Conservation (phyloP, 2,113 vertebrate species). For the Etheostoma cragini region DNA sequence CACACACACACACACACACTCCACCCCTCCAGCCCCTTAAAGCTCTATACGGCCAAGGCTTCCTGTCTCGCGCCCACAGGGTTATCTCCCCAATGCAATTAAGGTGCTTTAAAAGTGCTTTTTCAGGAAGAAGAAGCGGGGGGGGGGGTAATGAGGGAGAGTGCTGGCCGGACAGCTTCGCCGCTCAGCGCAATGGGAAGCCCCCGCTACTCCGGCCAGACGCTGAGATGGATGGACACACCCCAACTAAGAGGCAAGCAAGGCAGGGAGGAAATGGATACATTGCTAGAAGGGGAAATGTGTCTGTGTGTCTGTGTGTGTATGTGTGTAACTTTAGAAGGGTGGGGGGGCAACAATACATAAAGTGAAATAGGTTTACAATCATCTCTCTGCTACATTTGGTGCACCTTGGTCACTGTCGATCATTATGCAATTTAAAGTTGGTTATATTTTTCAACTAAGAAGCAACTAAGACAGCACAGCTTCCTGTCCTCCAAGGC, state of each 20-base stretch:
- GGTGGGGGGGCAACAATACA: slow-evolving; percentile 53
- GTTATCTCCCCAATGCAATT: slow-evolving; percentile 99
- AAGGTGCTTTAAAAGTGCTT: slow-evolving; percentile 96
- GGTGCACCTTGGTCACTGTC: slow-evolving; percentile 28
- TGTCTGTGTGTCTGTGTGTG: background rate
- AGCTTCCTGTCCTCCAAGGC: too few relatives aligned
- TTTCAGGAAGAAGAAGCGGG: slow-evolving; percentile 94
- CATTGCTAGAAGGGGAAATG: slow-evolving; percentile 52
- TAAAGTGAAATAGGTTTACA: slow-evolving; percentile 63
- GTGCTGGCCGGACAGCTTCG: slow-evolving; percentile 74
- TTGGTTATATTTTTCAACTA: slow-evolving; percentile 45
- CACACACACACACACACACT: slow-evolving; percentile 33
- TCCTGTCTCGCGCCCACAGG: slow-evolving; percentile 95
- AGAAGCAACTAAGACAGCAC: background rate
- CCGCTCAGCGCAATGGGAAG: slow-evolving; percentile 66
- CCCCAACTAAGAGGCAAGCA: slow-evolving; percentile 48
- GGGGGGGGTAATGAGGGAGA: slow-evolving; percentile 90
- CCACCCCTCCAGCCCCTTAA: slow-evolving; percentile 61
- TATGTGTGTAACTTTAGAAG: slow-evolving; percentile 63
- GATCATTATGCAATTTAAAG: slow-evolving; percentile 57
- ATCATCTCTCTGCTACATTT: slow-evolving; percentile 45
- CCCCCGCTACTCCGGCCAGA: slow-evolving; percentile 52
- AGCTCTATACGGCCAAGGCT: slow-evolving; percentile 89
- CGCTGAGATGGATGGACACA: slow-evolving; percentile 68
- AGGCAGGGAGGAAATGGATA: slow-evolving; percentile 61